Evolutionary conservation across 2,888 invertebrate genomes (phyloP).

Genomic region (Meiosimyza platycephala): DNA sequence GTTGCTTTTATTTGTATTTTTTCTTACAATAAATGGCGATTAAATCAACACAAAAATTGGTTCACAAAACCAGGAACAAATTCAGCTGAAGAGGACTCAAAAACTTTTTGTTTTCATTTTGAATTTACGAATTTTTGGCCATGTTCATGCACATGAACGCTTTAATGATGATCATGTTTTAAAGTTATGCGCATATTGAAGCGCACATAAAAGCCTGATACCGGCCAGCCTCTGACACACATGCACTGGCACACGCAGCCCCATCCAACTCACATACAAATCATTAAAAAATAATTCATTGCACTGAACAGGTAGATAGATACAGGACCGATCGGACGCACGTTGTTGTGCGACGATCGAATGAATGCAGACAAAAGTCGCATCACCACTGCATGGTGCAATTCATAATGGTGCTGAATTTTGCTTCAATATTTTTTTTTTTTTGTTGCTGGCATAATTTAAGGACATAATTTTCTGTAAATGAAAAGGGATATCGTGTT

Average conservation of each 20-base stretch:
- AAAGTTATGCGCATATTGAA: conserved; percentile 26
- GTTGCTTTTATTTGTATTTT: not conserved
- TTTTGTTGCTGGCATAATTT: not conserved
- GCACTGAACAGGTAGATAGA: conserved; percentile 29
- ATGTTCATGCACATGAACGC: conserved; percentile 21
- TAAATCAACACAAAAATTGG: conserved; percentile 31
- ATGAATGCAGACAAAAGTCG: not conserved
- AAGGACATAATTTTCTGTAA: not conserved
- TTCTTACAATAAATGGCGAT: conserved; percentile 21
- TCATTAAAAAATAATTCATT: conserved; percentile 36
- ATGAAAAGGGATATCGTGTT: not conserved
- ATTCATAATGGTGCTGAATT: not conserved
- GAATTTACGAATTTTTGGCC: conserved; percentile 1
- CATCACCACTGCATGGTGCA: not conserved
- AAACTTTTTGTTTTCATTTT: not conserved
- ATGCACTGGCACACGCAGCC: conserved; percentile 14
- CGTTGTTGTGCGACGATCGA: not conserved
- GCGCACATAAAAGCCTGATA: conserved; percentile 6
- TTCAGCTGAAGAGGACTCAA: conserved; percentile 3
- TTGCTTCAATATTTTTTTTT: not conserved
- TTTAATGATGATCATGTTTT: conserved; percentile 32
- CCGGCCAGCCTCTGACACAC: not conserved
- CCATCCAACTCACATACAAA: conserved; percentile 19
- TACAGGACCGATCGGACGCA: not conserved
- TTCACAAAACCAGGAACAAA: conserved; percentile 12